phyloP scores from a whole-genome alignment of 2,888 invertebrate species.

The Amitus sp. region DNA sequence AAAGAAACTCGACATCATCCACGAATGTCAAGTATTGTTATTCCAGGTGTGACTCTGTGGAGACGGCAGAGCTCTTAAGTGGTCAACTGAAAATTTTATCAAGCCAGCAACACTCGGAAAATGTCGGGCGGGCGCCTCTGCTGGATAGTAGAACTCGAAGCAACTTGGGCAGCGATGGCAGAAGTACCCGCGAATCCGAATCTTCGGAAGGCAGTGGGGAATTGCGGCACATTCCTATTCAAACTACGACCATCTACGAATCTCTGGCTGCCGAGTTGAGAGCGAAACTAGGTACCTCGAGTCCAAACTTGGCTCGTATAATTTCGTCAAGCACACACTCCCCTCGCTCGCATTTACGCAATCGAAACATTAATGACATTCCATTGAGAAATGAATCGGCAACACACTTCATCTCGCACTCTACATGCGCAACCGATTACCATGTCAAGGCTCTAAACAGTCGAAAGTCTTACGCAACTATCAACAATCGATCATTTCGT shows the following conservation, averaged over 20 bases:
- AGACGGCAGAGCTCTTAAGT: conserved; percentile 89
- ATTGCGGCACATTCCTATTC: conserved; percentile 79
- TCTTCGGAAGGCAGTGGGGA: conserved; percentile 79
- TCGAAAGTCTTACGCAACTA: too few species aligned
- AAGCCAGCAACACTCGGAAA: conserved; percentile 60
- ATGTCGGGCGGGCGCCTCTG: conserved; percentile 66
- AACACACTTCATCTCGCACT: too few species aligned
- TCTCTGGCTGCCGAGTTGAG: conserved; percentile 92
- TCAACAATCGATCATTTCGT: too few species aligned
- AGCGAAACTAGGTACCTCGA: conserved; percentile 72
- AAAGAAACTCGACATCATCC: too few species aligned
- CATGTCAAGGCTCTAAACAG: too few species aligned
- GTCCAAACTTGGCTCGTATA: too few species aligned
- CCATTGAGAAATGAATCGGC: too few species aligned
- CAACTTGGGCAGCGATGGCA: conserved; percentile 72
- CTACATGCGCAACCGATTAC: too few species aligned
- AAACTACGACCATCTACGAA: conserved; percentile 83
- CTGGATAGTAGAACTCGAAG: conserved; percentile 86
- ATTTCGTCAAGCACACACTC: too few species aligned
- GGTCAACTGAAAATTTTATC: conserved; percentile 83
- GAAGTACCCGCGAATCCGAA: conserved; percentile 74
- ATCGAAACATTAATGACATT: too few species aligned
- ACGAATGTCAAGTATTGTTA: too few species aligned
- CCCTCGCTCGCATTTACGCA: too few species aligned
- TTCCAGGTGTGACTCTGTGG: conserved; percentile 94